Evolutionary conservation across 2,888 invertebrate genomes (phyloP), one percentile per base, ranked within the genome.

Genomic region (Margaritifera margaritifera): DNA sequence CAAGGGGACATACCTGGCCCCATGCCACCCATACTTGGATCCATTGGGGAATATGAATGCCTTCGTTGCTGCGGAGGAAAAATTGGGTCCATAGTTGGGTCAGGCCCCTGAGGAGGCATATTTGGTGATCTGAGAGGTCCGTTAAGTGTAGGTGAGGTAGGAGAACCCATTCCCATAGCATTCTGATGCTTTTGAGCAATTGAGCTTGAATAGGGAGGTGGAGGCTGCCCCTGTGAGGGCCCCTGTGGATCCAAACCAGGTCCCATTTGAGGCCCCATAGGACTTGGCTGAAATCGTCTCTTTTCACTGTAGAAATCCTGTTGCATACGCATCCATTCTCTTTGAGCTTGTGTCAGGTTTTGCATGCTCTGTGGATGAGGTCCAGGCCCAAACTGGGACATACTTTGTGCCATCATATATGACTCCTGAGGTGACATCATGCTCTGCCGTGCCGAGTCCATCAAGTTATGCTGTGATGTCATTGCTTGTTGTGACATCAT

Each of bases 301-400:
- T 87, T 86, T 61, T 86, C 84, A 25, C 78, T 74, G 65, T 84
- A 85, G 73, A 80, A 95, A 89, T 96, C 95, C 86, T 95, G 94
- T 86, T 96, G 96, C 80, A 96, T 90, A 89, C 96, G 96, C 84
- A 95, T 94, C 97, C 97, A 97, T 88, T 97, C 96, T 89, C 95
- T 92, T 90, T 94, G 94, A 6, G 93, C 93, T 77, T 92, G 84
- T 6, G 80, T 80, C 81, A 86, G 77, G 69, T 83, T 84, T 63
- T 85, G 85, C 84, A 85, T 86, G 77, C 86, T 86, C 56, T 83
- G 84, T 24, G 86, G 85, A 63, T 80, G 80, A 25, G 80, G 77
- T 42, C 82, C 81, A 50, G 81, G 83, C 11, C 82, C 83, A 73
- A 77, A 80, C 65, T 79, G 80, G 20, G 79, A 69, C 80, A 81